Evolutionary conservation across 2,113 vertebrate species (phyloP).

Genomic region (Lepus timidus): DNA sequence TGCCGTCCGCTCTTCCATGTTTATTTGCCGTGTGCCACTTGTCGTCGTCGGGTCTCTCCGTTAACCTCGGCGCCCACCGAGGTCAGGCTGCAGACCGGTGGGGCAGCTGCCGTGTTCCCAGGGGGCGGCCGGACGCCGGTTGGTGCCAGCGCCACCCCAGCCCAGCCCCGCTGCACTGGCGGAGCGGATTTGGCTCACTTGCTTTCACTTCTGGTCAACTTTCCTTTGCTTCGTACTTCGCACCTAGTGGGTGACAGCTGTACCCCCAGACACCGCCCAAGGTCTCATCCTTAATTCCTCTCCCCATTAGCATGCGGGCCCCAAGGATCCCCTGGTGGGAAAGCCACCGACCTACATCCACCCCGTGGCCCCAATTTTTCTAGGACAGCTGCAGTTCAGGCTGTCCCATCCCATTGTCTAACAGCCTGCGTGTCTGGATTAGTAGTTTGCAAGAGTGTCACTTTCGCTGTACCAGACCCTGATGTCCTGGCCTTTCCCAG

Average conservation of each 20-base stretch:
- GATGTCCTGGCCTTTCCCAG: conserved; percentile 71
- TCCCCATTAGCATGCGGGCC: conserved; percentile 71
- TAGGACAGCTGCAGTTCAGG: conserved; percentile 69
- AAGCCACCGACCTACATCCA: conserved; percentile 67
- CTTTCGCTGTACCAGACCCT: not conserved
- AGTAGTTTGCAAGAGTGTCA: conserved; percentile 64
- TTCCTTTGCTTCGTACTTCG: conserved; percentile 17
- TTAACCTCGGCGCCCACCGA: conserved; percentile 27
- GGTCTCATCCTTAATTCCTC: conserved; percentile 51
- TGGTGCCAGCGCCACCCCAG: not conserved
- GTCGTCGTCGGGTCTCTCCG: not conserved
- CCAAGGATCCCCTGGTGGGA: conserved; percentile 56
- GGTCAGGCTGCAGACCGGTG: conserved; percentile 10
- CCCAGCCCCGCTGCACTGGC: not conserved
- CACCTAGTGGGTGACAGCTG: conserved; percentile 51
- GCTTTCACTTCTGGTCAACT: conserved; percentile 63
- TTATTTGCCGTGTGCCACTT: conserved; percentile 53
- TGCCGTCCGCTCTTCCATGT: conserved; percentile 71
- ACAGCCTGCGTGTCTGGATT: conserved; percentile 11
- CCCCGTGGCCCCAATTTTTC: conserved; percentile 64
- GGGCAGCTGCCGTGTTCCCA: not conserved
- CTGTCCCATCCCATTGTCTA: conserved; percentile 4
- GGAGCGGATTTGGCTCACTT: conserved; percentile 34
- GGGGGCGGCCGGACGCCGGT: not conserved
- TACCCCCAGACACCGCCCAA: not conserved